These are phyloP conservation scores for Baccha elongata DNA, from an alignment of 2,888 invertebrate genomes.

Conservation along the genomic window DNA sequence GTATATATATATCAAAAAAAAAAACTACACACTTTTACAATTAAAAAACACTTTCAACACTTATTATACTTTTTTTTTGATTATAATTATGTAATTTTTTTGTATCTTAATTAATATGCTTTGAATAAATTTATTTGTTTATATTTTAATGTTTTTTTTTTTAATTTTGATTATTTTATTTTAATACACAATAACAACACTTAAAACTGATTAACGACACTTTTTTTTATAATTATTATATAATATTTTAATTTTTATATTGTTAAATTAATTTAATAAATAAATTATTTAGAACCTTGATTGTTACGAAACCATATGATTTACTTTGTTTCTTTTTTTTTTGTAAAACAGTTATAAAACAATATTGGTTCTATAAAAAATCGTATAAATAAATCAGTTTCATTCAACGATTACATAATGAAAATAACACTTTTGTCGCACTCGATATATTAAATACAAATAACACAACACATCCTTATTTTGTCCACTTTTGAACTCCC, in stretches of 20 bases:
- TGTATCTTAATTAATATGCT: constrained; percentile 30
- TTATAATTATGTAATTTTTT: constrained; percentile 20
- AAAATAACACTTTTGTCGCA: constrained; percentile 19
- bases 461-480: constrained; percentile 21
- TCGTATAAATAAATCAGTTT: constrained; percentile 58
- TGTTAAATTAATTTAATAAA: constrained; percentile 47
- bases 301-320: constrained; percentile 69
- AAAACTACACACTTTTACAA: constrained; percentile 25
- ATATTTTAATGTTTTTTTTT: background rate
- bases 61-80: constrained; percentile 10
- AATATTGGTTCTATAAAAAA: constrained; percentile 13
- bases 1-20: constrained; percentile 1
- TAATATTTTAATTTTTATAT: constrained; percentile 6
- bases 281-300: constrained; percentile 59
- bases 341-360: constrained; percentile 21
- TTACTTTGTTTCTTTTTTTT: constrained; percentile 25
- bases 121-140: background rate
- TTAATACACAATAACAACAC: constrained; percentile 66
- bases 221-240: constrained; percentile 20
- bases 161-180: constrained; percentile 3
- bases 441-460: constrained; percentile 8
- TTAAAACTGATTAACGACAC: constrained; percentile 73
- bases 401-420: constrained; percentile 22
- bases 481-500: constrained; percentile 14
- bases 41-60: constrained; percentile 49